Base-by-base conservation (phyloP, 30 jellyfish, hydroid and myxozoan genomes). In the Hydra vulgaris region DNA sequence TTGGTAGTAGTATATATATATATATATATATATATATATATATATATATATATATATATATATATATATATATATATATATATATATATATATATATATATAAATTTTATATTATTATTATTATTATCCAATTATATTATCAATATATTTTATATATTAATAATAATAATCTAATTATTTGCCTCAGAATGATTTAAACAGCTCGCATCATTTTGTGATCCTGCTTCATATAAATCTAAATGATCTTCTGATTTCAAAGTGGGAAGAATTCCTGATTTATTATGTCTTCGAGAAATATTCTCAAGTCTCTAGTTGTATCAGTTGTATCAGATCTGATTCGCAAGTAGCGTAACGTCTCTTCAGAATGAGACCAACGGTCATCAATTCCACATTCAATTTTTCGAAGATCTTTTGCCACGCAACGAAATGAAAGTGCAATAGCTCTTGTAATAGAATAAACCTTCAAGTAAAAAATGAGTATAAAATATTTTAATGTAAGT, bases 321-420 rank as follows among this genome's bases (percentile, higher is more conserved):
- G 85, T 70, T 24, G 73, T 69, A 25, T 88, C 96, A 26, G 69
- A 78, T 56, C 77, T 26, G 18, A 82, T 23, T 24, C 93, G 82
- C 18, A 73, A 74, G 25, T 66, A 81, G 1, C 83, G 89, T 25
- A 89, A 70, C 27, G 95, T 82, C 15, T 87, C 93, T 61, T 91
- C 97, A 8, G 96, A 86, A 27, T 91, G 96, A 1, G 95, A 86
- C 21, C 95, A 95, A 66, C 97, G 67, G 68, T 83, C 97, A 15
- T 78, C 79, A 18, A 66, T 71, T 0, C 55, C 76, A 18, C 21
- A n/a, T 67, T 87, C 71, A 18, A 86, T 90, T 66, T 95, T 80
- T 27, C 79, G 82, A 27, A 91, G 23, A 18, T 86, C 84, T 21
- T 83, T 83, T 55, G 96, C 97, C 54, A 91, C 97, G 0, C 96